These are phyloP conservation scores for Laticauda colubrina DNA, from an alignment of 2,113 vertebrate genomes.

Conservation along the genomic window DNA sequence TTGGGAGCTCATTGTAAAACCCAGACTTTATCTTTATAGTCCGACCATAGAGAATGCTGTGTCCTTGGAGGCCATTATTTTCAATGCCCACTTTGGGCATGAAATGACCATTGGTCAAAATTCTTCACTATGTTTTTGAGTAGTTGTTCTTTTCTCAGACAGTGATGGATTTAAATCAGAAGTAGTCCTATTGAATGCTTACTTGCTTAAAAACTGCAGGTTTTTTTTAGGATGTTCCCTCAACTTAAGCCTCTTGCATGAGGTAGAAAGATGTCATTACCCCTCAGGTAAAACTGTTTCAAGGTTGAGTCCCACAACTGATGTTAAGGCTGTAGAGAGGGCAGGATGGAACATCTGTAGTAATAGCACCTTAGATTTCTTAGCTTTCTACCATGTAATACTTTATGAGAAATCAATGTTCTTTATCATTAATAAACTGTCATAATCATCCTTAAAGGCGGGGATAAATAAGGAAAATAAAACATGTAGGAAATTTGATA, in stretches of 20 bases:
- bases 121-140: not conserved
- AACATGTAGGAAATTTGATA: not conserved
- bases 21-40: not conserved
- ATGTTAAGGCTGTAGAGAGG: not conserved
- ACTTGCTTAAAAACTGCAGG: not conserved
- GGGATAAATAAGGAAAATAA: not conserved
- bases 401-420: slow-evolving; percentile 39
- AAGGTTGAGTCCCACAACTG: not conserved
- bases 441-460: not conserved
- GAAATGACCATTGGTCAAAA: slow-evolving; percentile 3
- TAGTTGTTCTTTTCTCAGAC: not conserved
- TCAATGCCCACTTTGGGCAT: not conserved
- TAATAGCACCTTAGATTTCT: not conserved
- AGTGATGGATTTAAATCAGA: not conserved
- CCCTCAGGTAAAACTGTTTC: not conserved
- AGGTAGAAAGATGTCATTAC: slow-evolving; percentile 31
- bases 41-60: not conserved
- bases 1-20: not conserved
- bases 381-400: not conserved
- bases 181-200: slow-evolving; percentile 10
- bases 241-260: slow-evolving; percentile 27
- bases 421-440: slow-evolving; percentile 6
- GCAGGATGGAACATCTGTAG: not conserved
- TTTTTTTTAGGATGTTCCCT: not conserved
- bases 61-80: not conserved